Evolutionary conservation across 2,797 vertebrate genomes (phyloP), one percentile per base, ranked within the genome.

Genomic region (Pangasius macronema): DNA sequence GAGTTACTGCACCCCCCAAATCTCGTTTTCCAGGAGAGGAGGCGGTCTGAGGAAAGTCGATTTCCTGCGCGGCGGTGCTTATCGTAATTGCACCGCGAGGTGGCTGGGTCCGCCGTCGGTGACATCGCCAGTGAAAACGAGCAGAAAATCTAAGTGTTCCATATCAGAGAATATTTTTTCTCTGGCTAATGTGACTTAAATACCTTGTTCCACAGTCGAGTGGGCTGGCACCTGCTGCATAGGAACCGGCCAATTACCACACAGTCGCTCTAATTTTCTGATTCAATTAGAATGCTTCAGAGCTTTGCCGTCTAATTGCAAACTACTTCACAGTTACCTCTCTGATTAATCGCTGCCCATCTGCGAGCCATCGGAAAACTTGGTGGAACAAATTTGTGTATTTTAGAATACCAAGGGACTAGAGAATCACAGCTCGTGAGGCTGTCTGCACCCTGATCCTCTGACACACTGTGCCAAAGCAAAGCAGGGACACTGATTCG

Each of bases 231-330:
- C 98, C 98, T 99, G 98, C 98, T 99, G 97, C 97, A 98, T 97
- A 95, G 97, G 95, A 97, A 97, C 96, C 96, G 97, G 97, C 97
- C 97, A 98, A 99, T 99, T 99, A 98, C 97, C 96, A 96, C 94
- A 96, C 96, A 96, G 97, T 98, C 97, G 97, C 96, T 97, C 97
- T 98, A 98, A 99, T 99, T 99, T 99, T 99, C 98, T 98, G 97
- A 99, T 99, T 99, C 97, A 99, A 99, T 99, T 99, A 99, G 96
- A 97, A 98, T 98, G 98, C 98, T 98, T 99, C 97, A 98, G 97
- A 99, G 98, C 97, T 97, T 99, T 98, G 96, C 96, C 96, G 97
- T 97, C 97, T 99, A 99, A 99, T 99, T 98, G 98, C 97, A 97
- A 98, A 98, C 97, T 99, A 98, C 98, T 99, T 99, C 98, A 98